Conservation (phyloP, 1,140 invertebrate genomes). For the Portunus trituberculatus region DNA sequence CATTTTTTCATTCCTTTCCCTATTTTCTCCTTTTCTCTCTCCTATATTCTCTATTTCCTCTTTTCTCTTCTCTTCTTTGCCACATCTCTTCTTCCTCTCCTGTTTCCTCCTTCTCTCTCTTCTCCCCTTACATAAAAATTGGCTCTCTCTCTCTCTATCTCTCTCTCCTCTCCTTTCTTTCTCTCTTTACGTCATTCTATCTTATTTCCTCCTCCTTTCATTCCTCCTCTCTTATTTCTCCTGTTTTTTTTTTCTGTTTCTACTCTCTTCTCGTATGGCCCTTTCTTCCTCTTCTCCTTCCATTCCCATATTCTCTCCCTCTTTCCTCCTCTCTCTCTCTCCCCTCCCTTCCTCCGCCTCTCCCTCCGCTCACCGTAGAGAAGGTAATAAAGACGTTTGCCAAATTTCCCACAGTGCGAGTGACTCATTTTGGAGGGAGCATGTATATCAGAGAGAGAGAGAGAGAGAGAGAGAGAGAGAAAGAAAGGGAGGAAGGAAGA, state of each 20-base stretch:
- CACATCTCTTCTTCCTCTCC: background rate
- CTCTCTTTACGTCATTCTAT: background rate
- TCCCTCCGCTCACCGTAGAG: conserved; percentile 24
- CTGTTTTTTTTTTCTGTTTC: background rate
- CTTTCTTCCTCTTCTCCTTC: too few species aligned
- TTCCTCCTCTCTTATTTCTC: background rate
- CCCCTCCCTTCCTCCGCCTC: background rate
- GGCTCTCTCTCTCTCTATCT: background rate
- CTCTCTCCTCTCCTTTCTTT: background rate
- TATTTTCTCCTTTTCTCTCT: background rate
- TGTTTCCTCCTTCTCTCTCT: background rate
- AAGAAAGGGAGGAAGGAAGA: background rate
- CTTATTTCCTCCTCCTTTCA: background rate
- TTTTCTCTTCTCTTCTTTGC: background rate
- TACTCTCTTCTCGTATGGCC: background rate
- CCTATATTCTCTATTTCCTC: background rate
- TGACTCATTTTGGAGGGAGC: conserved; percentile 65
- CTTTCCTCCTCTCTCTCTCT: background rate
- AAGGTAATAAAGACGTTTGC: conserved; percentile 70
- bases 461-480: conserved; percentile 32
- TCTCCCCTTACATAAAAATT: background rate
- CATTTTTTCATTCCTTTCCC: background rate
- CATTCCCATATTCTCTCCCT: background rate
- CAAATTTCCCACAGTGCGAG: conserved; percentile 66
- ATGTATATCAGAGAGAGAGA: conserved; percentile 60